phyloP scores from a whole-genome alignment of 2,888 invertebrate genomes.

The Ethmia dodecea region DNA sequence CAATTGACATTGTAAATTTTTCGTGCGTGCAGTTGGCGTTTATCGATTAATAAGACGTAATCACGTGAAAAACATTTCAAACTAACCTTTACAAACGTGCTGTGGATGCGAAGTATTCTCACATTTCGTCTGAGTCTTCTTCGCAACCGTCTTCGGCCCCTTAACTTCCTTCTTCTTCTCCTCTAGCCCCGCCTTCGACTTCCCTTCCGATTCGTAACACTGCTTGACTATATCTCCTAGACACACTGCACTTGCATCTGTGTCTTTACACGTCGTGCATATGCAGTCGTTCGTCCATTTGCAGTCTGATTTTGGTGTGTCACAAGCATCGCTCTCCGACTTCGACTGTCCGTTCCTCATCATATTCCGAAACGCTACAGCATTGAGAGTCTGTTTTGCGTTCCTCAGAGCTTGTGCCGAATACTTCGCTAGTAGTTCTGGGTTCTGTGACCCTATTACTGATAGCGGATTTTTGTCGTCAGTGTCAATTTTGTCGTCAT shows the following conservation, averaged over 20 bases:
- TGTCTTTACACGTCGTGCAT: conserved; percentile 48
- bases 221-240: conserved; percentile 48
- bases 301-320: conserved; percentile 55
- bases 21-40: too few species aligned
- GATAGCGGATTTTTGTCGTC: conserved; percentile 29
- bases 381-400: conserved; percentile 59
- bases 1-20: too few species aligned
- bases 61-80: too few species aligned
- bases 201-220: conserved; percentile 40
- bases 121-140: conserved; percentile 50
- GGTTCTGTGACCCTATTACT: conserved; percentile 40
- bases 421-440: conserved; percentile 57
- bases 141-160: conserved; percentile 33
- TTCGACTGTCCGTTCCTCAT: conserved; percentile 52
- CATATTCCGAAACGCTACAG: conserved; percentile 56
- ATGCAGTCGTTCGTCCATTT: conserved; percentile 65
- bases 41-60: too few species aligned
- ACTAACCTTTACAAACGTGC: conserved; percentile 67
- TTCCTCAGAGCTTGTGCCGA: conserved; percentile 59
- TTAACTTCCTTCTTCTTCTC: conserved; percentile 34
- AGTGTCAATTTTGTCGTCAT: conserved; percentile 12
- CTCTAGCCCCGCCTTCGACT: conserved; percentile 31
- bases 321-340: conserved; percentile 58
- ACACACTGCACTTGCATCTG: conserved; percentile 33
- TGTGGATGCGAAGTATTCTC: conserved; percentile 61